phyloP scores from a whole-genome alignment of 2,888 invertebrate species.

The Drosophila greeni region DNA sequence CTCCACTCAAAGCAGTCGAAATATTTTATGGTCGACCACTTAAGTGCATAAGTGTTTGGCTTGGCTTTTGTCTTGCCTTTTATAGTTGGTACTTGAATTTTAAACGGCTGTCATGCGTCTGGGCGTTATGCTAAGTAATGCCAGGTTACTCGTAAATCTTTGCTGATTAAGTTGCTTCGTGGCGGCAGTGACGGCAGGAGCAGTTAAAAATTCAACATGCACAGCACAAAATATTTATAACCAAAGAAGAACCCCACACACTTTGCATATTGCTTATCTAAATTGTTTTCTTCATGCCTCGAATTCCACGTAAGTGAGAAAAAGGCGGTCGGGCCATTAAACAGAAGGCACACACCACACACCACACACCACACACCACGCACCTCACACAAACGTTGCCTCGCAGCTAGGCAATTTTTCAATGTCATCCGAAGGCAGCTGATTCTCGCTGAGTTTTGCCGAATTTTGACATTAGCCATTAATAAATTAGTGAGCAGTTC shows the following conservation, averaged over 20 bases:
- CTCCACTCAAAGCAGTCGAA: constrained; percentile 48
- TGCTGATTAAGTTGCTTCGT: constrained; percentile 59
- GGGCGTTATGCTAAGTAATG: constrained; percentile 36
- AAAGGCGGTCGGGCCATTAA: constrained; percentile 55
- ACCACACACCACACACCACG: constrained; percentile 20
- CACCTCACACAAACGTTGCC: constrained; percentile 18
- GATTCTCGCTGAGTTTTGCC: constrained; percentile 14
- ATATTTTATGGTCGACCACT: constrained; percentile 64
- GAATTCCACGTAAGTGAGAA: constrained; percentile 37
- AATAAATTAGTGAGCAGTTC: constrained; percentile 61
- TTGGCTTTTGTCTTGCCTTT: constrained; percentile 59
- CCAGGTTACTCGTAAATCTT: constrained; percentile 42
- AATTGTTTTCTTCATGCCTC: constrained; percentile 56
- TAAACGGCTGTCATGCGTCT: constrained; percentile 39
- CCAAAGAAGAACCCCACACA: constrained; percentile 20
- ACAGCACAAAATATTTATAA: constrained; percentile 29
- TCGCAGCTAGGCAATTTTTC: constrained; percentile 57
- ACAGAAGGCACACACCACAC: constrained; percentile 37
- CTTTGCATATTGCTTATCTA: constrained; percentile 63
- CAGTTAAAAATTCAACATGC: constrained; percentile 36
- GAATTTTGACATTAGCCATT: constrained; percentile 63
- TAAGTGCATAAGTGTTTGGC: constrained; percentile 57
- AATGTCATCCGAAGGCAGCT: constrained; percentile 62
- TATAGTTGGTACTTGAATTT: constrained; percentile 46
- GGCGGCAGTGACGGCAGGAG: background rate